Base-by-base conservation (phyloP, 2,113 vertebrate genomes). In the Clarias magur region DNA sequence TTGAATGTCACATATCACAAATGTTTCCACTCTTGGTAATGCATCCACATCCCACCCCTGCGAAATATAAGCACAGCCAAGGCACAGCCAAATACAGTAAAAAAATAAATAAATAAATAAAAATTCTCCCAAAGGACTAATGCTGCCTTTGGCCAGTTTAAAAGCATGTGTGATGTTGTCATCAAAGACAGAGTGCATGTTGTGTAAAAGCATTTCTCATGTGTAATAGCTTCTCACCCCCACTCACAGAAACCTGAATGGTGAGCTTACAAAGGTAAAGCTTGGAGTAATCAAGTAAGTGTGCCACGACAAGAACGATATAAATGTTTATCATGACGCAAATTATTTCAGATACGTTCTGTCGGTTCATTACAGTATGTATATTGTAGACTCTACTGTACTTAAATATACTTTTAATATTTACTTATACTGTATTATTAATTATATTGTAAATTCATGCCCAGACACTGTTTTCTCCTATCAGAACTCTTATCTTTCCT, bases 1-100 rank as follows among this genome's bases (percentile, higher is more conserved):
- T 80, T 60, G 56, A 80, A 80, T 60, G 42, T 82, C 34, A 19
- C 25, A 76, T 34, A 56, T 65, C 21, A 21, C 59, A 79, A 76
- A 85, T 85, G 48, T 63, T 85, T 76, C 42, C 60, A 79, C 73
- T 79, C 19, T 65, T 8, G 79, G 34, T 63, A 76, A 83, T 25
- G 30, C 65, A 23, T 72, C 42, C 57, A 75, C 56, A 70, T 87
- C 80, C 62, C 85, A 54, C 25, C 27, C 59, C n/a, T 34, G 57
- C 68, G 65, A 34, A 48, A 81, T 72, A 59, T 67, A 70, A 57
- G 25, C 57, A 82, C 79, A 75, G 80, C 10, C 68, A 75, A 76
- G 70, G 53, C 48, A 48, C 48, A 48, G 48, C 48, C 48, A 67
- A 87, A 87, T 57, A 34, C 60, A 7, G 48, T 48, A 8, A 48